Percentiles rank a stretch among this genome's conserved stretches.
Conservation (phyloP, 2,797 vertebrate genomes). For the Kryptolebias ocellatus region DNA sequence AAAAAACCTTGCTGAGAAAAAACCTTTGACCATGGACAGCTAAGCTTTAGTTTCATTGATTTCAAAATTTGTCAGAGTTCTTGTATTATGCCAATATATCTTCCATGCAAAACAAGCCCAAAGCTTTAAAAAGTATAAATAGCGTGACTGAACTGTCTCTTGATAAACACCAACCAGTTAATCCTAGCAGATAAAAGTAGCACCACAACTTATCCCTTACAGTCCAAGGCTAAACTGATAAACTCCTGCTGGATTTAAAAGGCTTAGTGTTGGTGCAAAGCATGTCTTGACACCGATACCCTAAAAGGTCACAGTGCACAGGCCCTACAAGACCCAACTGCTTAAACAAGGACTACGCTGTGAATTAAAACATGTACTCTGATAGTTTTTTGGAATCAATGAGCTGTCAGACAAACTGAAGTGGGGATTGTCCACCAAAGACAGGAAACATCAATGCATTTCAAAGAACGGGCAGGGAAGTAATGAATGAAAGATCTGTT, state of each 20-base stretch:
- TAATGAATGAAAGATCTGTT: slow-evolving; percentile 46
- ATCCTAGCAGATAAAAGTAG: slow-evolving; percentile 18
- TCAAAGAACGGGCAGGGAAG: slow-evolving; percentile 18
- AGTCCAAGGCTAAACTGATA: slow-evolving; percentile 21
- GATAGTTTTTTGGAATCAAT: slow-evolving; percentile 34
- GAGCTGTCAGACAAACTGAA: slow-evolving; percentile 25
- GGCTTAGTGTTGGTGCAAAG: slow-evolving; percentile 23
- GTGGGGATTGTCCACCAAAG: slow-evolving; percentile 28
- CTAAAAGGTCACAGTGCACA: slow-evolving; percentile 27
- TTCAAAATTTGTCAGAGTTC: no score
- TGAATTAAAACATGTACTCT: slow-evolving; percentile 45
- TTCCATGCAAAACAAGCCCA: background rate
- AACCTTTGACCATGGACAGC: no score
- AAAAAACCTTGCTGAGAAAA: no score
- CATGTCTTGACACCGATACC: slow-evolving; percentile 24
- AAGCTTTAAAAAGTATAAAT: background rate
- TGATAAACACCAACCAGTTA: slow-evolving; percentile 10
- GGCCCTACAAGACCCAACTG: slow-evolving; percentile 5
- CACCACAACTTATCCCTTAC: background rate
- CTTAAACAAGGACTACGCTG: slow-evolving; percentile 19
- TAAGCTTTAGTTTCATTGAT: no score
- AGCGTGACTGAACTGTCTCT: background rate
- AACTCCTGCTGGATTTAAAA: slow-evolving; percentile 22
- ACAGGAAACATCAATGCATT: slow-evolving; percentile 23
- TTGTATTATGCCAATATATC: background rate